Evolutionary conservation across 1,140 invertebrate genomes (phyloP).

Genomic region (Drosophila bifasciata): DNA sequence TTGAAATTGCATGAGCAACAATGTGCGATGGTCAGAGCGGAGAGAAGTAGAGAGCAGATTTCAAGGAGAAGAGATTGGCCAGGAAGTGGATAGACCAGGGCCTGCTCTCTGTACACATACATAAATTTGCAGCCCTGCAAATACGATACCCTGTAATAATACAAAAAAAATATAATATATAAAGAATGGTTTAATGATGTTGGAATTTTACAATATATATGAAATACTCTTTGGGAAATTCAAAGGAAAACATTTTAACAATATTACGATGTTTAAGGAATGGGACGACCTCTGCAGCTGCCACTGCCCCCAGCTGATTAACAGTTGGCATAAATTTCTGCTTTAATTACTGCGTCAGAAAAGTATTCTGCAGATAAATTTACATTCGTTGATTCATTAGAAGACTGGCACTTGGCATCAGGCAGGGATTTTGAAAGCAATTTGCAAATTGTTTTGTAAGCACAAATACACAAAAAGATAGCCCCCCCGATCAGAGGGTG

Average conservation of each 20-base stretch:
- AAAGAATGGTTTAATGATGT: too few relatives aligned
- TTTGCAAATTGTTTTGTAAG: conserved; percentile 81
- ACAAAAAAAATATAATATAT: neutral
- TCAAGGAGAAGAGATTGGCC: neutral
- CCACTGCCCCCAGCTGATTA: conserved; percentile 58
- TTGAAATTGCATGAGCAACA: conserved; percentile 82
- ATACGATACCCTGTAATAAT: neutral
- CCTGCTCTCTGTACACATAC: conserved; percentile 59
- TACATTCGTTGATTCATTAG: conserved; percentile 36
- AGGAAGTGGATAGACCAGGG: conserved; percentile 33
- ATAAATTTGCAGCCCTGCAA: conserved; percentile 72
- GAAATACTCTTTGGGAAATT: neutral
- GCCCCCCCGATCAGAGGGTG: too few relatives aligned
- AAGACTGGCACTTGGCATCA: conserved; percentile 43
- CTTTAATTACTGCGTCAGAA: conserved; percentile 77
- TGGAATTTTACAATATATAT: too few relatives aligned
- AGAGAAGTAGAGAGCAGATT: neutral
- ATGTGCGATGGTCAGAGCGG: conserved; percentile 50
- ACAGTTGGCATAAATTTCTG: conserved; percentile 51
- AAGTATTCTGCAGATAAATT: conserved; percentile 34
- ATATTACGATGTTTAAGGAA: conserved; percentile 52
- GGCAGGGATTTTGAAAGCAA: conserved; percentile 58
- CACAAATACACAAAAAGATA: conserved; percentile 33
- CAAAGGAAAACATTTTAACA: too few relatives aligned
- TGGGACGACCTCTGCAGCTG: conserved; percentile 49